Base-by-base conservation (phyloP, 2,113 vertebrate genomes). In the Microcebus lehilahytsara region DNA sequence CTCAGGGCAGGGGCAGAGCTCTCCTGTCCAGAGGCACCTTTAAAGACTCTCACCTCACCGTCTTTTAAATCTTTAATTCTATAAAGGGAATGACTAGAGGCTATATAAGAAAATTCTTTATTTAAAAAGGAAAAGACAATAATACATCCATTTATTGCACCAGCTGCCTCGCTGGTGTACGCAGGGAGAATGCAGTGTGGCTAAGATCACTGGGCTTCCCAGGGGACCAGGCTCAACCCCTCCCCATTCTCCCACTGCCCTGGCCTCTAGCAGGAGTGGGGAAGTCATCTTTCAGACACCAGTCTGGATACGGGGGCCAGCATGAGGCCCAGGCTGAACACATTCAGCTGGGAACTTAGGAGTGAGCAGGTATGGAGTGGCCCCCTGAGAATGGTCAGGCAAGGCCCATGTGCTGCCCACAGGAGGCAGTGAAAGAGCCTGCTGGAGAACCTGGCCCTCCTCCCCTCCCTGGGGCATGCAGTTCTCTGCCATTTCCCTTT, bases 61-160 rank as follows among this genome's bases (percentile, higher is more conserved):
- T 30, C 67, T 42, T 90, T 79, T 87, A 1, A 60, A 79, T 66
- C 93, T 90, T 62, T 64, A 67, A 46, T 79, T 49, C 58, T 72
- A 46, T 64, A 30, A 72, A 85, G 79, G 40, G 32, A 88, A 90
- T 27, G 30, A 40, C 51, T 22, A 30, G 37, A 79, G 40, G 71
- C 69, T 64, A 16, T 13, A 23, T 2, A 30, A n/a, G 71, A 56
- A 72, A 77, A 34, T 17, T 27, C 5, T 64, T 10, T 32, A 22
- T 85, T 81, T 71, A 16, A 74, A 93, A 92, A 78, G 12, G 9
- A 23, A 62, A 90, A 51, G 25, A 69, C 34, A 84, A 80, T 5
- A 40, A n/a, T 4, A 27, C 32, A 27, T 42, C 2, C 64, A 53
- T 90, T 90, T 58, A 22, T 4, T 14, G 23, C 78, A 60, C 60